Evolutionary conservation across 2,113 vertebrate genomes (phyloP), one percentile per base, ranked within the genome.

Genomic region (Romanogobio albipinnatus): DNA sequence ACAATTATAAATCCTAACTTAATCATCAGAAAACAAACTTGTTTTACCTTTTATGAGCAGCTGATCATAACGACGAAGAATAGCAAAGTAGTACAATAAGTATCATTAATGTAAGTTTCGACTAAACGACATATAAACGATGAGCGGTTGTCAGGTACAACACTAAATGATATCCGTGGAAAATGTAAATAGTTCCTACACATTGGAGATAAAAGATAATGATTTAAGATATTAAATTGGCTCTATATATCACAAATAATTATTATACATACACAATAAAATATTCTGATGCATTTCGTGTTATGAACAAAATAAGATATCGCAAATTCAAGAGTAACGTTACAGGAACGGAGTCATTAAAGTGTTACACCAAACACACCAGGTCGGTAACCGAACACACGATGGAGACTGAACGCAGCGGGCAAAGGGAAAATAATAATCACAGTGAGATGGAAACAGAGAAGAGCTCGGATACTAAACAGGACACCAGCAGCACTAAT

Each of bases 341-440:
- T 29, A 33, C 59, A 68, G 71, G 76, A 49, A 26, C 89, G 93
- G 88, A 36, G 85, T 13, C 0, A 24, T 83, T 90, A 90, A 1
- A 86, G 0, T 3, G 89, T 81, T 17, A 86, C 83, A 92, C 94
- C 88, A 91, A 90, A 93, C 78, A 88, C 47, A 76, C 47, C 49
- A 53, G 26, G 45, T 47, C 43, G 43, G 1, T 5, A 8, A 14
- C 19, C 3, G 39, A 76, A 33, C 47, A 24, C 88, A 92, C 93
- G 92, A 92, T 91, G 56, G 91, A 91, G 24, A 59, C 87, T 53
- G 53, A 74, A 33, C 68, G 64, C 82, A 10, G n/a, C 75, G 78
- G 66, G 66, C 29, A 82, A 80, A 64, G 73, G 77, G 88, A 64
- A 85, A 85, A 90, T 77, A 85, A 90, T 77, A 88, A 77, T 1